Percentiles rank a stretch among this genome's conserved stretches.
phyloP scores from a whole-genome alignment of 1,140 invertebrate species.

The Phortica variegata region DNA sequence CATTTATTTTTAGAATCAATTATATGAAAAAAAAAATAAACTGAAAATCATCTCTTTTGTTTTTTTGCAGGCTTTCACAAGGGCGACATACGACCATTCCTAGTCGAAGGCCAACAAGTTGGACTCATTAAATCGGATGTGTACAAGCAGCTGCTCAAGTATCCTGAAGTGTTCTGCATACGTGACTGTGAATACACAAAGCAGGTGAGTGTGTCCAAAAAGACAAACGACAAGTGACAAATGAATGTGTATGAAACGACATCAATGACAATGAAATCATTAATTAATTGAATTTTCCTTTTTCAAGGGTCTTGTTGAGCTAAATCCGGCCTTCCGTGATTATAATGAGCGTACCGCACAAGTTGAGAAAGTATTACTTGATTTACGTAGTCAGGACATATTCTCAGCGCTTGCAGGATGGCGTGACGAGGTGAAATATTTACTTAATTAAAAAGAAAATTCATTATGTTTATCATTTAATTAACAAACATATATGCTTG shows the following conservation, averaged over 20 bases:
- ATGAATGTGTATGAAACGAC: neutral
- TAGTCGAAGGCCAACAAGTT: constrained; percentile 84
- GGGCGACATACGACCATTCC: constrained; percentile 79
- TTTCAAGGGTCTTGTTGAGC: constrained; percentile 62
- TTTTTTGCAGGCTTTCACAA: constrained; percentile 65
- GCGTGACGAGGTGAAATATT: constrained; percentile 76
- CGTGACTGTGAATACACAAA: constrained; percentile 48
- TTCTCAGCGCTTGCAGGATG: constrained; percentile 77
- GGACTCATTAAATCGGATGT: constrained; percentile 83
- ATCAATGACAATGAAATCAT: neutral
- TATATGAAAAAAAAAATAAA: constrained; percentile 2
- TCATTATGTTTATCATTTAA: constrained; percentile 4
- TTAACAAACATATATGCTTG: constrained; percentile 45
- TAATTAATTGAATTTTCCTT: neutral
- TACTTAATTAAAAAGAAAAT: constrained; percentile 1
- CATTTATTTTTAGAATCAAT: neutral
- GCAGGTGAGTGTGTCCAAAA: constrained; percentile 39
- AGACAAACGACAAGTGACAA: neutral
- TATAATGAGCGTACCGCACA: constrained; percentile 76
- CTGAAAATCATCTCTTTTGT: neutral
- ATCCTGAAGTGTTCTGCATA: constrained; percentile 72
- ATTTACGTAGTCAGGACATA: constrained; percentile 66
- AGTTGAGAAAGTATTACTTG: constrained; percentile 76
- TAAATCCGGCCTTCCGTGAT: constrained; percentile 82
- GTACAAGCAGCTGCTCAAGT: constrained; percentile 73